Evolutionary conservation across 2,888 invertebrate genomes (phyloP).

Genomic region (Ophion ventricosus): DNA sequence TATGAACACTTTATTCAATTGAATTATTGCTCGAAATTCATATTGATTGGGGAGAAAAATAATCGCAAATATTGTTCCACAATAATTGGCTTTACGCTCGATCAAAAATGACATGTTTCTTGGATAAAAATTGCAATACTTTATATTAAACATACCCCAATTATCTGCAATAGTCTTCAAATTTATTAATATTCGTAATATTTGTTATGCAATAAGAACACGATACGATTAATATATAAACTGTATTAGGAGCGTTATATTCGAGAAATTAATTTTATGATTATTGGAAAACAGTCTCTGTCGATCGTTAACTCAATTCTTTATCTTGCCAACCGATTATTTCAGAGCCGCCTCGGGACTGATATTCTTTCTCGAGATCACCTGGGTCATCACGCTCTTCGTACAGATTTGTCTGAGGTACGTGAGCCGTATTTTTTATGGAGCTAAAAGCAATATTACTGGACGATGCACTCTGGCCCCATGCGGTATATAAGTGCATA

Average conservation of each 20-base stretch:
- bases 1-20: too few species aligned
- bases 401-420: conserved; percentile 85
- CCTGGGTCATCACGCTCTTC: conserved; percentile 87
- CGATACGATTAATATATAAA: background rate
- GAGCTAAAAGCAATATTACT: conserved; percentile 5
- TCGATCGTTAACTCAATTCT: background rate
- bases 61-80: background rate
- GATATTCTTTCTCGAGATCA: conserved; percentile 86
- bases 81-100: too few species aligned
- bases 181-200: too few species aligned
- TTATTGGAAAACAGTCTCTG: background rate
- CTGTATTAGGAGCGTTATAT: background rate
- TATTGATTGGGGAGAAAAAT: background rate
- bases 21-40: background rate
- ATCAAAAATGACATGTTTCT: too few species aligned
- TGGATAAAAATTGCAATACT: too few species aligned
- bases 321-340: conserved; percentile 26
- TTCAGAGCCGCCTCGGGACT: conserved; percentile 85
- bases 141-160: too few species aligned
- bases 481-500: conserved; percentile 16
- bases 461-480: conserved; percentile 13
- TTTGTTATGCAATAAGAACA: background rate
- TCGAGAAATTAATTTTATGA: background rate
- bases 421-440: conserved; percentile 69
- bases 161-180: too few species aligned